These are phyloP conservation scores for Hemitrygon akajei DNA, from an alignment of 2,797 vertebrate genomes.

Conservation along the genomic window DNA sequence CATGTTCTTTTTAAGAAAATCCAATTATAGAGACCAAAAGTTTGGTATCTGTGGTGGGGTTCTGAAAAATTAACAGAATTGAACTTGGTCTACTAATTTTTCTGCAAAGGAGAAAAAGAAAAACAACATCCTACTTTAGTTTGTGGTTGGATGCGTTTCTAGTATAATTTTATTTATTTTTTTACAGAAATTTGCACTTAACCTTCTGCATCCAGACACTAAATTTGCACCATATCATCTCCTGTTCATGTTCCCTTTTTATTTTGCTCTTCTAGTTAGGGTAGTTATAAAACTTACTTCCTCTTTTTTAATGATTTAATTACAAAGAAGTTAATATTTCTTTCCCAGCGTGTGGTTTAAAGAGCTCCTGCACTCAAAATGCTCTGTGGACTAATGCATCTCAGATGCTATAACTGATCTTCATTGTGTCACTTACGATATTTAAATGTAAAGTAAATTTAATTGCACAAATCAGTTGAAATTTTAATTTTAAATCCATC, in stretches of 20 bases:
- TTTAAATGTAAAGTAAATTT: too few relatives aligned
- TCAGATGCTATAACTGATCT: not conserved
- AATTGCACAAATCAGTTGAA: not conserved
- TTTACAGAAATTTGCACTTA: not conserved
- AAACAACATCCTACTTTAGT: not conserved
- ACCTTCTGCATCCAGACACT: not conserved
- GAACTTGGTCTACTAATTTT: not conserved
- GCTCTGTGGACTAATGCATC: not conserved
- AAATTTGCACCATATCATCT: not conserved
- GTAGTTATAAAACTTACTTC: not conserved
- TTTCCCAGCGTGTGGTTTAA: not conserved
- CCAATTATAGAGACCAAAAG: too few relatives aligned
- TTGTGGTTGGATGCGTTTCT: not conserved
- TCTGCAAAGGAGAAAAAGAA: not conserved
- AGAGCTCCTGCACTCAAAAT: not conserved
- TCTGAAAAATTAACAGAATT: not conserved
- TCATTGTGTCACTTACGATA: not conserved
- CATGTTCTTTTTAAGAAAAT: too few relatives aligned
- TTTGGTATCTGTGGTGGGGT: too few relatives aligned
- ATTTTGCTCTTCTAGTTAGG: not conserved
- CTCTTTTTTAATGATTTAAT: not conserved
- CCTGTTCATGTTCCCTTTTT: not conserved
- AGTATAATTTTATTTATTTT: not conserved
- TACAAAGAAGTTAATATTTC: not conserved
- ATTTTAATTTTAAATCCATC: not conserved